Base-by-base conservation (phyloP, 2,797 vertebrate genomes). In the Cryptoprocta ferox region DNA sequence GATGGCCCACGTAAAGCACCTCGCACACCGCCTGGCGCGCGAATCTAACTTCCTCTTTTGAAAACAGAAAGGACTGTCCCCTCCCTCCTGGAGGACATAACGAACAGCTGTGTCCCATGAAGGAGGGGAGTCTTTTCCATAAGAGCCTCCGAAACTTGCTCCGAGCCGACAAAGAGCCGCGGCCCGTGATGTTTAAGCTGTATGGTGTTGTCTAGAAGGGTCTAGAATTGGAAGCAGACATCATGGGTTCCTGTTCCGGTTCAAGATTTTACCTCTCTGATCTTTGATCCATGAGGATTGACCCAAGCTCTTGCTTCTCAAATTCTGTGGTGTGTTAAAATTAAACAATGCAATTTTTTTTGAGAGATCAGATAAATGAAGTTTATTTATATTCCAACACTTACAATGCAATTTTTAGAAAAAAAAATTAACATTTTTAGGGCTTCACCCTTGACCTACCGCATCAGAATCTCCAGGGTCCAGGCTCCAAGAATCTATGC, bases 181-280 rank as follows among this genome's bases (percentile, higher is more conserved):
- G 0, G 6, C 1, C 21, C 11, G 0, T 6, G 24, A 7, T 7
- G 11, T 24, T 32, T 37, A 42, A 37, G 61, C 63, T 11, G 13
- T 0, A 11, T 37, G 84, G 14, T 2, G 13, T 2, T 13, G 12
- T 2, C 28, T 15, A 39, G 14, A 37, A 65, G 21, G 6, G 9
- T 76, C 48, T 32, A 35, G n/a, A 80, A 39, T 1, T 28, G 50
- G 70, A 82, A 19, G 68, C 30, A 37, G 35, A 59, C 24, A 10
- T 48, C 35, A 3, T 48, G 66, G 71, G 24, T 70, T 45, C 91
- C 32, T 53, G 71, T 16, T 84, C 48, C 4, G 19, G n/a, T n/a
- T 91, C n/a, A 4, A 30, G 39, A 78, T 16, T 50, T 39, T 30
- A 32, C 37, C 59, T 65, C 71, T 63, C 53, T 32, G 18, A 73